Evolutionary conservation across 2,797 vertebrate genomes (phyloP).

Genomic region (Sphaeramia orbicularis): DNA sequence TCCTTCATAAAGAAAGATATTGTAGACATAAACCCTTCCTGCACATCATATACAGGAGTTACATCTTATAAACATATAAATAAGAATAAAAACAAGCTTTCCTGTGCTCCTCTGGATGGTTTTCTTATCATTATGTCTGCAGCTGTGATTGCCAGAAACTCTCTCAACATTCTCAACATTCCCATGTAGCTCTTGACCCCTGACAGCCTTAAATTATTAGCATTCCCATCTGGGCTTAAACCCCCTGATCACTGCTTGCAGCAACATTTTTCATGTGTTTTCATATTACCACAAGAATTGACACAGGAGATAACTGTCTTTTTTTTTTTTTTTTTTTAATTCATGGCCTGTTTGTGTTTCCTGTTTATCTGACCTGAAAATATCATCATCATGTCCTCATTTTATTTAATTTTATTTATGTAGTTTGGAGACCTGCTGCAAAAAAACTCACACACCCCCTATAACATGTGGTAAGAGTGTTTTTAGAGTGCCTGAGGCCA

Average conservation of each 20-base stretch:
- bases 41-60: constrained; percentile 25
- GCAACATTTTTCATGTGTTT: constrained; percentile 76
- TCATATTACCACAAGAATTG: constrained; percentile 64
- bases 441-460: too few species aligned
- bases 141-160: constrained; percentile 58
- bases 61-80: constrained; percentile 27
- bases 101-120: constrained; percentile 18
- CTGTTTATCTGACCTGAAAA: constrained; percentile 40
- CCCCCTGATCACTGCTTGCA: constrained; percentile 73
- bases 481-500: constrained; percentile 34
- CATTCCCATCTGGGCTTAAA: constrained; percentile 79
- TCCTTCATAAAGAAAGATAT: constrained; percentile 49
- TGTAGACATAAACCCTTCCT: constrained; percentile 31
- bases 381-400: constrained; percentile 20
- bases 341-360: constrained; percentile 37
- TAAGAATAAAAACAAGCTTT: constrained; percentile 21
- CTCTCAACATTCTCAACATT: constrained; percentile 77
- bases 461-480: too few species aligned
- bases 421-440: constrained; percentile 12
- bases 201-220: constrained; percentile 83
- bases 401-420: constrained; percentile 26
- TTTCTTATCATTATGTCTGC: constrained; percentile 55
- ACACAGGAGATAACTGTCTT: constrained; percentile 60
- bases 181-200: constrained; percentile 78
- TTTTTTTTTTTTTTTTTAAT: constrained; percentile 45